Base-by-base conservation (phyloP, 2,888 invertebrate species). In the Ormyrus labotus region DNA sequence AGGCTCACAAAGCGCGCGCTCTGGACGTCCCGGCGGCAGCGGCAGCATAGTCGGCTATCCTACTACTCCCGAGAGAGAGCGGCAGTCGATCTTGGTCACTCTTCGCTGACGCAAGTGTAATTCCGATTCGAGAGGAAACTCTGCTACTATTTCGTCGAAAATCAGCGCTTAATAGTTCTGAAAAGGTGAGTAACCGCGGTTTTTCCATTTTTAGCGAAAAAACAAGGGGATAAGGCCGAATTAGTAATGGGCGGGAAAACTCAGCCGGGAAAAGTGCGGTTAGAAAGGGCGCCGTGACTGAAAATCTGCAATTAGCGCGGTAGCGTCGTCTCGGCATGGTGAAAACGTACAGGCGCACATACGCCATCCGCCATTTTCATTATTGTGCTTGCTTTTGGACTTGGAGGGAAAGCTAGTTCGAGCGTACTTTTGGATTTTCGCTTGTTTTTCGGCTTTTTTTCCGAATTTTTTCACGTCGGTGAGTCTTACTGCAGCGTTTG, bases 321-420 rank as follows among this genome's bases (percentile, higher is more conserved):
- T 67, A 82, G 84, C 84, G 82, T 84, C 84, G 64, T 75, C 84
- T 85, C 84, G 81, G 84, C 86, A 83, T 83, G 85, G 80, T 84
- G 83, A 85, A 83, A 78, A 86, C 84, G 82, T 84, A 65, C 77
- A 70, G 34, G 13, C 68, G 70, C 53, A 48, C 75, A 68, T 77
- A 77, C 78, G 75, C 74, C 73, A 58, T 78, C 86, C 87, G 87
- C 90, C 90, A 90, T 90, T 90, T 90, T 90, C 87, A 86, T 88
- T 88, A 86, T 86, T 85, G 81, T 87, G 79, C 75, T 63, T 80
- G 65, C 74, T 80, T 63, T 60, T 60, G 81, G 84, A 87, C 88
- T 89, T 89, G 89, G 90, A 89, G 89, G 90, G 90, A 89, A 90
- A 89, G 83, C 82, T 60, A 64, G 50, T 0, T 10, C 45, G 13